Conservation (phyloP, 2,797 vertebrate species). For the Bryconaethiops microstoma region DNA sequence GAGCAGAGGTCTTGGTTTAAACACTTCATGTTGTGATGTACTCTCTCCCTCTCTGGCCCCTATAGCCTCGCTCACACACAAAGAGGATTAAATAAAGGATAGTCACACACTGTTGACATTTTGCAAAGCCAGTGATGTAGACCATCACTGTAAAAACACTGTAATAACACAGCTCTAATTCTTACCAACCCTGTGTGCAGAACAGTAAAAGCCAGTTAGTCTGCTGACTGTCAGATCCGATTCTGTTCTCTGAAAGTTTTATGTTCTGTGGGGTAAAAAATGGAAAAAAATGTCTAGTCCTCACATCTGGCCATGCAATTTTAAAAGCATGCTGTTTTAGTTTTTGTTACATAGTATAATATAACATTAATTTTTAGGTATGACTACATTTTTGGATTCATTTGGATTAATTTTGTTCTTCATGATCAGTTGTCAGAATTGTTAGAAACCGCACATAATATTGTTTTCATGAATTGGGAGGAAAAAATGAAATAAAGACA, state of each 20-base stretch:
- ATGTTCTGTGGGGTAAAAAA: not conserved
- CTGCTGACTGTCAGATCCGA: constrained; percentile 11
- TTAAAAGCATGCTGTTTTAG: not conserved
- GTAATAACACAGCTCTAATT: not conserved
- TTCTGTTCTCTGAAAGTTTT: not conserved
- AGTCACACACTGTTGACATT: constrained; percentile 29
- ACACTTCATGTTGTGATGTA: not conserved
- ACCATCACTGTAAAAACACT: not conserved
- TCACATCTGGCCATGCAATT: not conserved
- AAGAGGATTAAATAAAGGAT: constrained; percentile 31
- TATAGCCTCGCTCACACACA: constrained; percentile 14
- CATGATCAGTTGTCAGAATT: too few relatives aligned
- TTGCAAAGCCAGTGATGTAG: constrained; percentile 17
- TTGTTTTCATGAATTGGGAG: too few relatives aligned
- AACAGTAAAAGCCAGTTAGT: not conserved
- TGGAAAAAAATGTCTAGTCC: not conserved
- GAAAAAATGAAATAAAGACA: too few relatives aligned
- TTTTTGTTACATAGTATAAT: too few relatives aligned
- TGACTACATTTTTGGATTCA: not conserved
- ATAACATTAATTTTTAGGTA: too few relatives aligned
- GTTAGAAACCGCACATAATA: too few relatives aligned
- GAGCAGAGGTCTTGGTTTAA: not conserved
- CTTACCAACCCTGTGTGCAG: not conserved
- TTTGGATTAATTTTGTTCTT: too few relatives aligned
- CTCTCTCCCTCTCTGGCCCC: not conserved